Percentiles rank a stretch among this genome's conserved stretches.
Evolutionary conservation across 2,888 invertebrate species (phyloP).

Genomic region (Acrocera orbiculus): DNA sequence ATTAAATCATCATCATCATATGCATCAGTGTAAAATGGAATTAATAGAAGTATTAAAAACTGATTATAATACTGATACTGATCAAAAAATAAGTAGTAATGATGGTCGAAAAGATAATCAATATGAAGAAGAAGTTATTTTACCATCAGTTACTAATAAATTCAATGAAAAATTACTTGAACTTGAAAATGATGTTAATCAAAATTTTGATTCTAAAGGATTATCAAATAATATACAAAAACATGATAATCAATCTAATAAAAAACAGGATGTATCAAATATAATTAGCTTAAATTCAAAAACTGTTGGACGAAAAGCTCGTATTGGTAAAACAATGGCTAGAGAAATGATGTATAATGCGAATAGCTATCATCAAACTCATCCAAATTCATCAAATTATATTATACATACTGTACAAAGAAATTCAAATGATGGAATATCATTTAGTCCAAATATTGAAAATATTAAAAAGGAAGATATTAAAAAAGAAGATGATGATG

Average conservation of each 20-base stretch:
- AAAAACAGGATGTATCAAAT: no score
- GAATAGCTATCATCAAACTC: no score
- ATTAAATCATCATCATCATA: conserved; percentile 13
- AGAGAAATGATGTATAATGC: conserved; percentile 34
- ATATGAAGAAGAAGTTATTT: conserved; percentile 28
- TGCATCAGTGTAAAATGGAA: conserved; percentile 15
- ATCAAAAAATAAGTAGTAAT: not conserved
- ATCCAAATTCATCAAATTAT: no score
- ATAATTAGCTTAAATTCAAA: no score
- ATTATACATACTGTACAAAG: no score
- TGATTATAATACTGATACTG: not conserved
- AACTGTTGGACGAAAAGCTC: conserved; percentile 32
- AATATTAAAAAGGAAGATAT: conserved; percentile 29
- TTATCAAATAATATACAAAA: no score
- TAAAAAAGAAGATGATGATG: conserved; percentile 25
- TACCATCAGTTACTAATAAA: conserved; percentile 16
- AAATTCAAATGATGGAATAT: no score
- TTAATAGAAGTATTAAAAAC: conserved; percentile 12
- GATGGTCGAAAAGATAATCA: conserved; percentile 16
- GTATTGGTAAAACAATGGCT: conserved; percentile 49
- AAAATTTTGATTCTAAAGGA: no score
- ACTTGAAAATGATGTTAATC: conserved; percentile 33
- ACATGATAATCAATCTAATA: no score
- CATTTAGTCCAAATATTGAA: no score
- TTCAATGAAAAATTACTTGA: conserved; percentile 15